A percentile compares a stretch with the other conserved stretches of the same genome.
phyloP scores from a whole-genome alignment of 2,888 invertebrate species.

The Rhamnusium bicolor region DNA sequence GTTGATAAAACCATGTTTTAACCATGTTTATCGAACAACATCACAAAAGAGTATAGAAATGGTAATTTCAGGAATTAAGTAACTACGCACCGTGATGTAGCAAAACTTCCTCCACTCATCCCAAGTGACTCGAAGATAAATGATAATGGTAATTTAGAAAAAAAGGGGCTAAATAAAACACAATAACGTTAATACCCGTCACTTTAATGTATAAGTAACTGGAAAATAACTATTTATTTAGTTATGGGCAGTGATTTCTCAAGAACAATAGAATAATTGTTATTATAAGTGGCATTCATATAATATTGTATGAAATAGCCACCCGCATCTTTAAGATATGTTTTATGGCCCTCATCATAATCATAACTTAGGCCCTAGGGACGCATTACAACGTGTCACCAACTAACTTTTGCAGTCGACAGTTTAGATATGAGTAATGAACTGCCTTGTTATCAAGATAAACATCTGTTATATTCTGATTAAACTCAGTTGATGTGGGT shows the following conservation, averaged over 20 bases:
- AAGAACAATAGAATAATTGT: slow-evolving; percentile 29
- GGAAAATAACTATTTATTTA: slow-evolving; percentile 21
- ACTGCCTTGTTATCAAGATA: slow-evolving; percentile 49
- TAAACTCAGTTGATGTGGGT: slow-evolving; percentile 16
- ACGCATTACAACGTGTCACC: slow-evolving; percentile 20
- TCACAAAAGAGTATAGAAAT: slow-evolving; percentile 10
- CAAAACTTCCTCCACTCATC: slow-evolving; percentile 7
- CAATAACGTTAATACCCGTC: slow-evolving; percentile 24
- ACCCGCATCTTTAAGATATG: slow-evolving; percentile 34
- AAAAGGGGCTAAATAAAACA: slow-evolving; percentile 21
- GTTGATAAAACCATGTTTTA: slow-evolving; percentile 12
- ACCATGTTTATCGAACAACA: slow-evolving; percentile 22
- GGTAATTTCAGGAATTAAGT: slow-evolving; percentile 21
- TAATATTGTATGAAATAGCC: slow-evolving; percentile 26
- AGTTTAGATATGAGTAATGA: slow-evolving; percentile 49
- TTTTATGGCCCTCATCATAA: slow-evolving; percentile 28
- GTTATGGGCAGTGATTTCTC: slow-evolving; percentile 13
- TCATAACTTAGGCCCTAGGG: neutral
- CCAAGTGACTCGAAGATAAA: slow-evolving; percentile 18
- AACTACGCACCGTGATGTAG: slow-evolving; percentile 15
- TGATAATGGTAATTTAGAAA: slow-evolving; percentile 24
- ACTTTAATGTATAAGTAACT: neutral
- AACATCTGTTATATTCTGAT: slow-evolving; percentile 47
- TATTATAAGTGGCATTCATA: slow-evolving; percentile 7
- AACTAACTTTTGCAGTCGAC: slow-evolving; percentile 27